Evolutionary conservation across 2,113 vertebrate genomes (phyloP).

Genomic region (Vidua chalybeata): DNA sequence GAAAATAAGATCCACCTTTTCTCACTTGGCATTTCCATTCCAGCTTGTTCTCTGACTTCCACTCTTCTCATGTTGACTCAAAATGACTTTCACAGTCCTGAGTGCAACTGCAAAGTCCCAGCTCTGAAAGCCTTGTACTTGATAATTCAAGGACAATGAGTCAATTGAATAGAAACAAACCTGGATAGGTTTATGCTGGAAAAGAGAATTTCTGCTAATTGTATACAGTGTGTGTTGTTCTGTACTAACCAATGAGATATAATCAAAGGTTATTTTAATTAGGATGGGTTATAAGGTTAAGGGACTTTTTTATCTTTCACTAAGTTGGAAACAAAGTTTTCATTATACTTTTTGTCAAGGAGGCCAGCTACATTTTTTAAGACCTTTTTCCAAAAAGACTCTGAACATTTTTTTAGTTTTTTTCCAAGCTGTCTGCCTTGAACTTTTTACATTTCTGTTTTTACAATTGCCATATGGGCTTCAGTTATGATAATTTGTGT

Average conservation of each 20-base stretch:
- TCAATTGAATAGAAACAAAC: not conserved
- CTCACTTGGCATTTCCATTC: not conserved
- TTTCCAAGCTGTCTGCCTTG: not conserved
- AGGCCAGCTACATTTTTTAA: not conserved
- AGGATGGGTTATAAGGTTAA: not conserved
- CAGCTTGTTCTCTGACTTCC: not conserved
- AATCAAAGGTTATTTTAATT: not conserved
- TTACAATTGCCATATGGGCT: not conserved
- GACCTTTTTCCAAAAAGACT: not conserved
- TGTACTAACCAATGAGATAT: not conserved
- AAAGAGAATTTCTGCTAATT: not conserved
- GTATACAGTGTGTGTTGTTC: not conserved
- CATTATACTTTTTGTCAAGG: not conserved
- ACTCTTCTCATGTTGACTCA: not conserved
- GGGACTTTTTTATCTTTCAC: not conserved
- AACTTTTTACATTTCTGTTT: not conserved
- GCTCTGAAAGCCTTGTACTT: not conserved
- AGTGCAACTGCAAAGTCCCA: not conserved
- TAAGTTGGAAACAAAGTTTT: not conserved
- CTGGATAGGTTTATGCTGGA: not conserved
- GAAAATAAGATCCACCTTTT: not conserved
- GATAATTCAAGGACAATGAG: not conserved
- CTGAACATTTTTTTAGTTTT: not conserved
- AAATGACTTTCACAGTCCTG: not conserved
- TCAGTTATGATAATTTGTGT: not conserved